Evolutionary conservation across 2,888 invertebrate species (phyloP), one percentile per base, ranked within the genome.

Genomic region (Xestia c-nigrum): DNA sequence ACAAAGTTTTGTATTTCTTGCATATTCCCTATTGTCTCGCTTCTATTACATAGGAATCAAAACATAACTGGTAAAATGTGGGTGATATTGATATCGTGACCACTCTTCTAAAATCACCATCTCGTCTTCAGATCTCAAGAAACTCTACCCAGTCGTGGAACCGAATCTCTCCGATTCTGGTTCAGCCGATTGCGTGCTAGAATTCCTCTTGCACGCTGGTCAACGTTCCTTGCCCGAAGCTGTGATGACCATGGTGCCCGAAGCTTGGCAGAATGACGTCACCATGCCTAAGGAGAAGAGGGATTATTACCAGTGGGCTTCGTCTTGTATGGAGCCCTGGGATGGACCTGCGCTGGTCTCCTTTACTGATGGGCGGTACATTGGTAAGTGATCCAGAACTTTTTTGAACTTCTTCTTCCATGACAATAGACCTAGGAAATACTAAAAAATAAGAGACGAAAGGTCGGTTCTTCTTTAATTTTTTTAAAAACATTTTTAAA

Each of bases 321-420:
- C 99, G 0, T 99, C 98, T 92, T 98, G 98, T 31, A 99, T 99
- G 99, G 99, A 99, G 94, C 99, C 99, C 0, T 99, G 99, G 99
- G 99, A 99, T 95, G 99, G 99, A 47, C 98, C 99, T 3, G 99
- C 99, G 1, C 97, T 99, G 81, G 97, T 99, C 75, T 99, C 99
- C 0, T 99, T 99, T 95, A 99, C 99, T 68, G 99, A 99, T 95
- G 99, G 99, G 50, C 98, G 99, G 50, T 99, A 99, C 92, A 98
- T 99, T 90, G 99, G 98, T 97, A 65, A 92, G 94, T 86, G 9
- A 7, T n/a, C 0, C 16, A 14, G 16, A 31, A 24, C 14, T 52
- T 40, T 40, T 12, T 19, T 19, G 9, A 65, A 64, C 16, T 64
- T 21, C n/a, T 64, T 21, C n/a, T 4, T 64, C 40, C 14, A 40